Conservation (phyloP, 2,113 vertebrate species). For the Puntigrus tetrazona region DNA sequence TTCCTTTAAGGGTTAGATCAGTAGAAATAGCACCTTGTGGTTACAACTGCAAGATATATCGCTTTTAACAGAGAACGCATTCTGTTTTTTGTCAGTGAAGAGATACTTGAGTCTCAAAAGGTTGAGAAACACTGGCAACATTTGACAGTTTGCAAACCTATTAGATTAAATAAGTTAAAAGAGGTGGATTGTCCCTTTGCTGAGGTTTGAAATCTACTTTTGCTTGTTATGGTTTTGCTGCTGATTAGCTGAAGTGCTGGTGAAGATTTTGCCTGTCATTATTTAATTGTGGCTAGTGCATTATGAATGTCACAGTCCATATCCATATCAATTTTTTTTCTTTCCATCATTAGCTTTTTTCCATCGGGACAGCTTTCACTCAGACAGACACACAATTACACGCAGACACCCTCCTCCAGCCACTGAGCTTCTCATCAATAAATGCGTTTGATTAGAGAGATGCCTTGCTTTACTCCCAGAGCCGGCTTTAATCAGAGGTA, state of each 20-base stretch:
- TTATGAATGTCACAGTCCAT: conserved; percentile 28
- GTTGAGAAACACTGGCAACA: not conserved
- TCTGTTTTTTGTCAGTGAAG: not conserved
- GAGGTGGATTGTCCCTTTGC: not conserved
- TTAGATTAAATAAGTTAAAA: not conserved
- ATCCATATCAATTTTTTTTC: not conserved
- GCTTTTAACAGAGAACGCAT: not conserved
- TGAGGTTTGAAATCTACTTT: conserved; percentile 3
- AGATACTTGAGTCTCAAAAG: not conserved
- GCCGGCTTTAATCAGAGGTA: conserved; percentile 57
- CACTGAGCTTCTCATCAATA: conserved; percentile 45
- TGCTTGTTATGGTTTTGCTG: conserved; percentile 19
- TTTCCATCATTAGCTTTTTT: conserved; percentile 31
- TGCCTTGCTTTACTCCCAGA: conserved; percentile 43
- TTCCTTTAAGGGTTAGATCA: not conserved
- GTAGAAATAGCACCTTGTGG: not conserved
- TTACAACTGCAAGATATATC: not conserved
- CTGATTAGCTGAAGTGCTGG: conserved; percentile 16
- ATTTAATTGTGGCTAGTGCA: conserved; percentile 28
- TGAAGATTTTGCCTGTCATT: conserved; percentile 17
- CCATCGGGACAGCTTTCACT: conserved; percentile 21
- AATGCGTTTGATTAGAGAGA: conserved; percentile 44
- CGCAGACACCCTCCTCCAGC: conserved; percentile 45
- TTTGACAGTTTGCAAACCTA: conserved; percentile 1
- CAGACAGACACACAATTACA: conserved; percentile 33